phyloP scores from a whole-genome alignment of 2,797 vertebrate species.

The Chromobotia macracanthus region DNA sequence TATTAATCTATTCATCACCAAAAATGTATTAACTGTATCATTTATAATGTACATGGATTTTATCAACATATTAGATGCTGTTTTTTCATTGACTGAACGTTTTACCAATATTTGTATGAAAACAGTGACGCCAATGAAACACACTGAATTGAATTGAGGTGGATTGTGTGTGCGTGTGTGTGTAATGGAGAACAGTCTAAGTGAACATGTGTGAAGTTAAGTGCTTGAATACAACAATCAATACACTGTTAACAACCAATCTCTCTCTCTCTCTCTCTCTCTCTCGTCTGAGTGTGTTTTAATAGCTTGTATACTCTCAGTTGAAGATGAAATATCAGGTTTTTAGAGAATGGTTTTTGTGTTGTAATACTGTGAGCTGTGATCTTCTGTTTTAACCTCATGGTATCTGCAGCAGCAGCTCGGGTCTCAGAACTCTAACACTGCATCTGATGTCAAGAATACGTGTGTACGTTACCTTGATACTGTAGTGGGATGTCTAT shows the following conservation, averaged over 20 bases:
- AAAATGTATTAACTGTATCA: too few species aligned
- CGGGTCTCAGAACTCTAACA: too few species aligned
- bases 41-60: background rate
- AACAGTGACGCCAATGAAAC: slow-evolving; percentile 16
- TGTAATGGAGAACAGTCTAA: background rate
- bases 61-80: background rate
- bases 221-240: slow-evolving; percentile 55
- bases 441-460: too few species aligned
- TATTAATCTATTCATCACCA: too few species aligned
- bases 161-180: slow-evolving; percentile 18
- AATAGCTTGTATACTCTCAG: slow-evolving; percentile 17
- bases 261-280: slow-evolving; percentile 9
- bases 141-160: background rate
- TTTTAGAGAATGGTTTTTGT: background rate
- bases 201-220: slow-evolving; percentile 54
- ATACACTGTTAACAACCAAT: slow-evolving; percentile 62
- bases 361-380: background rate
- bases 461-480: slow-evolving; percentile 82
- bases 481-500: slow-evolving; percentile 97
- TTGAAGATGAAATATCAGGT: slow-evolving; percentile 11
- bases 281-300: slow-evolving; percentile 1
- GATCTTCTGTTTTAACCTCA: background rate
- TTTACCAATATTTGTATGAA: slow-evolving; percentile 6
- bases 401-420: too few species aligned
- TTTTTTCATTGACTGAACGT: background rate